Evolutionary conservation across 2,797 vertebrate genomes (phyloP).

Genomic region (Macropus fuliginosus): DNA sequence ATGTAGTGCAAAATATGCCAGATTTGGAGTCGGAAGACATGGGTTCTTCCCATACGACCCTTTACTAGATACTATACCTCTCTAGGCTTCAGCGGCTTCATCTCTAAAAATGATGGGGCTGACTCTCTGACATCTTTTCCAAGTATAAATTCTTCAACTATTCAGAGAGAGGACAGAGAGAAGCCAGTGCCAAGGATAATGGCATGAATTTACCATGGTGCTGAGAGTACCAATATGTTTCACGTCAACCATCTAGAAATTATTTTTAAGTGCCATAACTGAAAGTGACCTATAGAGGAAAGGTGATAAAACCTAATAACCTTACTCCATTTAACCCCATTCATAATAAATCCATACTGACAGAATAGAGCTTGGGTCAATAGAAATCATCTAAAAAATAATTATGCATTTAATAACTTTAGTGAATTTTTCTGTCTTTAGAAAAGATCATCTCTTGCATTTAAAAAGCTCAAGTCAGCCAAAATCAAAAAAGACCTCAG

Average conservation of each 20-base stretch:
- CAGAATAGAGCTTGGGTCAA: conserved; percentile 86
- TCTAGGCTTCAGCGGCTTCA: not conserved
- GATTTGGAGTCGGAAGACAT: not conserved
- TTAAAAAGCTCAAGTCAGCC: not conserved
- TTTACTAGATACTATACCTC: not conserved
- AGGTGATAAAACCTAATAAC: conserved; percentile 62
- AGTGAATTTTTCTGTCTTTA: conserved; percentile 72
- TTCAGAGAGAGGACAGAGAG: not conserved
- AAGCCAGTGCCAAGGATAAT: not conserved
- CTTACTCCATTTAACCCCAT: conserved; percentile 70
- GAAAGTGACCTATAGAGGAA: conserved; percentile 74
- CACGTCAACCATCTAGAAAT: conserved; percentile 68
- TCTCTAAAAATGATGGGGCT: not conserved
- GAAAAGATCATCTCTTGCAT: not conserved
- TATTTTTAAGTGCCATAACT: conserved; percentile 65
- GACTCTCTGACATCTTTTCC: not conserved
- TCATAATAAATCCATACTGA: conserved; percentile 82
- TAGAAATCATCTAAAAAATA: conserved; percentile 86
- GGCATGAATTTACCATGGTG: not conserved
- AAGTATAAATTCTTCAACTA: not conserved
- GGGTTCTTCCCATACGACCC: not conserved
- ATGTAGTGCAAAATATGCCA: not conserved
- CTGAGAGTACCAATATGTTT: conserved; percentile 64
- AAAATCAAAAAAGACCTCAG: not conserved
- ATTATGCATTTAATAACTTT: conserved; percentile 85